phyloP scores from a whole-genome alignment of 1,140 invertebrate species.

The Chelonus insularis region DNA sequence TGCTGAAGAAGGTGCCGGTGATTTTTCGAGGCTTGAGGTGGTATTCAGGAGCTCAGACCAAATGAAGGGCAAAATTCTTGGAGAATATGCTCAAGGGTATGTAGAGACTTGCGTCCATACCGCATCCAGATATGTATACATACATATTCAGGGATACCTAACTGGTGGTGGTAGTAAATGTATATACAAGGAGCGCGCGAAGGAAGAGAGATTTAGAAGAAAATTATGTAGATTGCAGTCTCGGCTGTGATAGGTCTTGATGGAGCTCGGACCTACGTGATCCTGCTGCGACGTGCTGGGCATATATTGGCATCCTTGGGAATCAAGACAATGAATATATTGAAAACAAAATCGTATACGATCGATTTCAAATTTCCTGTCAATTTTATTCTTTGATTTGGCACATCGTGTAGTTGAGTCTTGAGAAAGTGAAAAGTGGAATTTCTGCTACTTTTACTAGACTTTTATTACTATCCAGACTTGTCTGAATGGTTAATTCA shows the following conservation, averaged over 20 bases:
- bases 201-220: conserved; percentile 43
- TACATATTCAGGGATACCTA: not conserved
- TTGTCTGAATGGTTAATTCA: too few species aligned
- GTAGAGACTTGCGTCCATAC: too few species aligned
- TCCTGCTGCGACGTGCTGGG: conserved; percentile 39
- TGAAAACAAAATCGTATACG: not conserved
- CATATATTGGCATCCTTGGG: conserved; percentile 14
- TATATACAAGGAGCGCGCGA: conserved; percentile 34
- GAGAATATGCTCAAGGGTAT: not conserved
- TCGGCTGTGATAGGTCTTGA: conserved; percentile 50
- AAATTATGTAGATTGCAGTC: conserved; percentile 59
- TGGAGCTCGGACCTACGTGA: conserved; percentile 50
- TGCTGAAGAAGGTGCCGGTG: not conserved
- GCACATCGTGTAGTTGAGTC: too few species aligned
- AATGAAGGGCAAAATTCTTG: not conserved
- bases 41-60: conserved; percentile 9
- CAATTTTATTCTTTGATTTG: too few species aligned
- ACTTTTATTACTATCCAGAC: too few species aligned
- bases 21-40: not conserved
- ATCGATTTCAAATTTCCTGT: too few species aligned
- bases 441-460: too few species aligned
- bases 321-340: not conserved
- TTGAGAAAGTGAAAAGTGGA: too few species aligned
- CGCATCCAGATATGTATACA: not conserved
- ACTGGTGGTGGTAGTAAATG: not conserved